These are phyloP conservation scores for Tenualosa thibaudeaui DNA, from an alignment of 2,797 vertebrate species.

Conservation along the genomic window DNA sequence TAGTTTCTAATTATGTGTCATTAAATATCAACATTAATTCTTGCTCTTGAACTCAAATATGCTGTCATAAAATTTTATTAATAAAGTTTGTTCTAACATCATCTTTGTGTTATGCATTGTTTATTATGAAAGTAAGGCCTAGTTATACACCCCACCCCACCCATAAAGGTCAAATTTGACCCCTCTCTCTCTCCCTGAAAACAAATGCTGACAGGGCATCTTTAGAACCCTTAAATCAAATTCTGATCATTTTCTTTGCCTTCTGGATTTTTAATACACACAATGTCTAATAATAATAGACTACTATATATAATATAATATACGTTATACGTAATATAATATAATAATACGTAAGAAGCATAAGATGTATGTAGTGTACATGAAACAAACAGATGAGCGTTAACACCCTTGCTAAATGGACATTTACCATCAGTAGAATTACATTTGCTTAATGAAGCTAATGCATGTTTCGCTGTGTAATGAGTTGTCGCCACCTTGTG, in stretches of 20 bases:
- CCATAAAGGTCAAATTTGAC: too few species aligned
- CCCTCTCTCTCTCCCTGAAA: too few species aligned
- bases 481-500: slow-evolving; percentile 16
- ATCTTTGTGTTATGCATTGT: slow-evolving; percentile 26
- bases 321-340: too few species aligned
- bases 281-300: too few species aligned
- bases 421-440: background rate
- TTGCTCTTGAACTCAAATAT: slow-evolving; percentile 53
- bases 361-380: too few species aligned
- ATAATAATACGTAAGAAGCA: too few species aligned
- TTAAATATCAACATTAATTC: slow-evolving; percentile 59
- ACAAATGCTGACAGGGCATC: too few species aligned
- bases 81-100: slow-evolving; percentile 59
- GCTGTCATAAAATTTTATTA: slow-evolving; percentile 54
- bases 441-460: background rate
- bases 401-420: background rate
- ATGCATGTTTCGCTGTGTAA: background rate
- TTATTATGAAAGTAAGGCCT: background rate
- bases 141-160: background rate
- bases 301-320: too few species aligned
- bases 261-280: too few species aligned
- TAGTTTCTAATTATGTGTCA: slow-evolving; percentile 69
- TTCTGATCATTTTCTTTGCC: too few species aligned
- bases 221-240: too few species aligned
- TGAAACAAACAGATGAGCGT: too few species aligned